Base-by-base conservation (phyloP, 1,140 invertebrate species). In the Ostrea edulis region DNA sequence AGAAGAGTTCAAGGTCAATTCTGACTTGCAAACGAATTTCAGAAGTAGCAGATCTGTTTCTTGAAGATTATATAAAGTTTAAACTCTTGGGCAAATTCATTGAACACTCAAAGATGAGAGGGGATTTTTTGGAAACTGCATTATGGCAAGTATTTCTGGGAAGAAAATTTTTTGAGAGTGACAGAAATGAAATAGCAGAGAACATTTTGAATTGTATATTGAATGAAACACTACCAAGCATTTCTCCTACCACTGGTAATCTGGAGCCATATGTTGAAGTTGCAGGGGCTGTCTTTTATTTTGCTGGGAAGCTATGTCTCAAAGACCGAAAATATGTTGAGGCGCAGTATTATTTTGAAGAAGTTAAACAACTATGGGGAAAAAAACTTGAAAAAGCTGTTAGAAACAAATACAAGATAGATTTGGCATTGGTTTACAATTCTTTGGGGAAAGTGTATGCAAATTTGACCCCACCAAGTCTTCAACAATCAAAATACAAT, bases 11-110 rank as follows among this genome's bases (percentile, higher is more conserved):
- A 51, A 14, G 82, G 12, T 22, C 53, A 62, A 58, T 87, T 17
- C 9, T 87, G 53, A 44, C 54, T 29, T 58, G 77, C 11, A 87
- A 65, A 68, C 58, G 86, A 82, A 83, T 87, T 35, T 83, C 77
- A 20, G 86, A 87, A 58, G 82, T 87, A 14, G 77, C 86, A 62
- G 86, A 87, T 52, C 77, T 82, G 44, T 51, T 87, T 83, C 29
- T 87, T 20, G 54, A 87, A 44, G 86, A 87, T 65, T 54, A 82
- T 51, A 20, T 29, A 0, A 87, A 82, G 82, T 87, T 82, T 35
- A 51, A 44, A 29, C 53, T 87, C 29, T 29, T 87, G 25, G 55
- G 83, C 17, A 87, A 87, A 55, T 87, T 51, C 9, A 55, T 82
- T 22, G 77, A 55, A 14, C 54, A 83, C 14, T 55, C 86, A 62